Conservation (phyloP, 2,797 vertebrate genomes). For the Sphenopsis melanotis region DNA sequence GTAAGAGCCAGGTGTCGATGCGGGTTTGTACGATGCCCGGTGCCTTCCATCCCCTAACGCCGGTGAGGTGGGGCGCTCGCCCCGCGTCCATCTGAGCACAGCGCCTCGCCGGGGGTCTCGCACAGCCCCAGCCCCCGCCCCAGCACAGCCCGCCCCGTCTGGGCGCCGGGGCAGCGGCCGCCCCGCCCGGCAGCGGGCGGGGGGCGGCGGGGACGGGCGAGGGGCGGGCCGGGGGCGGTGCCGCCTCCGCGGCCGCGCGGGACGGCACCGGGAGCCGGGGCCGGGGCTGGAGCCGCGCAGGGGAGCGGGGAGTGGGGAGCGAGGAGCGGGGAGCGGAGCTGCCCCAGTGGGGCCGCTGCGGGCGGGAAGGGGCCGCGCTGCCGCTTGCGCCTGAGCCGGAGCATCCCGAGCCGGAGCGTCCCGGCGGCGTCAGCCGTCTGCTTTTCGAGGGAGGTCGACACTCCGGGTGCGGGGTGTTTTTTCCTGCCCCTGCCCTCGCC, state of each 20-base stretch:
- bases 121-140: rapidly evolving
- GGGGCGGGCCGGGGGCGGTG: not conserved
- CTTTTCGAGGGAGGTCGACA: not conserved
- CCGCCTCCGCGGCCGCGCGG: not conserved
- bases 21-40: rapidly evolving
- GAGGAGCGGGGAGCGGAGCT: not conserved
- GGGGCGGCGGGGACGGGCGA: not conserved
- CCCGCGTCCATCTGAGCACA: not conserved
- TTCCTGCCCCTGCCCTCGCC: too few species aligned
- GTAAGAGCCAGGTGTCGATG: not conserved
- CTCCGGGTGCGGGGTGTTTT: not conserved
- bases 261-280: not conserved
- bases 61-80: rapidly evolving
- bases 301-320: not conserved
- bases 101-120: rapidly evolving
- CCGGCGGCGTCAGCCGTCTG: not conserved
- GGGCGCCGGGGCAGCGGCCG: too few species aligned
- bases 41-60: rapidly evolving
- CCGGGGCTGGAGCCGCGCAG: not conserved
- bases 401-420: not conserved
- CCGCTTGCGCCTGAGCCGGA: not conserved
- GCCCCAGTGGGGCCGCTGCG: not conserved
- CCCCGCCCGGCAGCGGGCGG: not conserved
- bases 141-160: not conserved
- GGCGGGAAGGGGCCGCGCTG: not conserved